These are phyloP conservation scores for Anguilla japonica DNA, from an alignment of 2,113 vertebrate species.

Conservation along the genomic window DNA sequence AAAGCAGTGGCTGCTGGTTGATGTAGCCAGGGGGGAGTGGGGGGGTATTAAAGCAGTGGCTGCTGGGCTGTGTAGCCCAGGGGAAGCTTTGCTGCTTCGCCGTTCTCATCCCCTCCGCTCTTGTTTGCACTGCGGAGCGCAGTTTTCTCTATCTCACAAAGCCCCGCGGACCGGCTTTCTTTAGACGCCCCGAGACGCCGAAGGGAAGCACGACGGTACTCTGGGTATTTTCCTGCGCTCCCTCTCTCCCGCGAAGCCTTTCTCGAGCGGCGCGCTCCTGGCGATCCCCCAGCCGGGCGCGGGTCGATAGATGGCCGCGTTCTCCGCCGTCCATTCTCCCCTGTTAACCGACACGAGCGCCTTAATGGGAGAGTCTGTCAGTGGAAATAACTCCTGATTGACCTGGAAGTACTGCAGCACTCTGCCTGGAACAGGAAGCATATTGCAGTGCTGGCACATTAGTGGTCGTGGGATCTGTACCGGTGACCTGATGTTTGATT, in stretches of 20 bases:
- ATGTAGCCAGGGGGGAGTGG: too few relatives aligned
- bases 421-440: neutral
- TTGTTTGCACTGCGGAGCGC: neutral
- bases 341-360: too few relatives aligned
- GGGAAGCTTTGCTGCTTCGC: neutral
- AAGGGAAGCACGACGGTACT: neutral
- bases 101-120: neutral
- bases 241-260: too few relatives aligned
- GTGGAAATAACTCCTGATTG: neutral
- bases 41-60: neutral
- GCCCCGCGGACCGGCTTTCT: neutral
- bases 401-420: neutral
- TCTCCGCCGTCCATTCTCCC: too few relatives aligned
- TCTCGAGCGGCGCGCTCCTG: too few relatives aligned
- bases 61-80: neutral
- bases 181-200: neutral
- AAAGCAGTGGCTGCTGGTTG: neutral
- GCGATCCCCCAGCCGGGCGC: too few relatives aligned
- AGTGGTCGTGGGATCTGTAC: too few relatives aligned
- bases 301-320: too few relatives aligned
- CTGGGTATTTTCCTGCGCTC: neutral
- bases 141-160: neutral
- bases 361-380: neutral
- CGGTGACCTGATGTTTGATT: too few relatives aligned
- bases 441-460: too few relatives aligned